Conservation (phyloP, 2,113 vertebrate genomes). For the Lutjanus erythropterus region DNA sequence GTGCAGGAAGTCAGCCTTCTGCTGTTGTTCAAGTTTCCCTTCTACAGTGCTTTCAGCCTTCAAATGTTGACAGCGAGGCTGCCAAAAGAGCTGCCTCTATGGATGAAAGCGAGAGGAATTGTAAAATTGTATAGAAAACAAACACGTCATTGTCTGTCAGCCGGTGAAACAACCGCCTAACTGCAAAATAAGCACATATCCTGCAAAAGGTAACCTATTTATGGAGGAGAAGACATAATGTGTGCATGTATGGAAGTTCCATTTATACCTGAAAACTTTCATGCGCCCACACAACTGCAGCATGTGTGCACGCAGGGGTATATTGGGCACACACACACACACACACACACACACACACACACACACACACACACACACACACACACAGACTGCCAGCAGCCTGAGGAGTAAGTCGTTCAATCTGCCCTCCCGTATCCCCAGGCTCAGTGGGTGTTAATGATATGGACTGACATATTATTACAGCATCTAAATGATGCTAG, state of each 20-base stretch:
- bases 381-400: constrained; percentile 23
- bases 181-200: constrained; percentile 31
- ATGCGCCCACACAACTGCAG: constrained; percentile 22
- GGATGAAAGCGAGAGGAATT: constrained; percentile 40
- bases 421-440: constrained; percentile 50
- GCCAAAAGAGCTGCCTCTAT: constrained; percentile 39
- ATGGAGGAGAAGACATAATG: constrained; percentile 20
- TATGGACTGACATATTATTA: constrained; percentile 75
- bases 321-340: background rate
- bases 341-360: background rate
- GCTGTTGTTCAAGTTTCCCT: constrained; percentile 53
- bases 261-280: constrained; percentile 38
- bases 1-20: constrained; percentile 61
- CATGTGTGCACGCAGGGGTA: background rate
- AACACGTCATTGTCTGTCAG: constrained; percentile 47
- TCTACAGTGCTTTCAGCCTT: constrained; percentile 50
- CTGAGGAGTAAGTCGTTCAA: constrained; percentile 52
- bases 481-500: constrained; percentile 73
- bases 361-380: background rate
- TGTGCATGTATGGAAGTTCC: constrained; percentile 13
- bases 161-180: constrained; percentile 18
- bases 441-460: constrained; percentile 74
- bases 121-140: constrained; percentile 42
- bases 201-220: constrained; percentile 31
- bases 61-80: constrained; percentile 62